Base-by-base conservation (phyloP, 2,888 invertebrate genomes). In the Brachyptera putata region DNA sequence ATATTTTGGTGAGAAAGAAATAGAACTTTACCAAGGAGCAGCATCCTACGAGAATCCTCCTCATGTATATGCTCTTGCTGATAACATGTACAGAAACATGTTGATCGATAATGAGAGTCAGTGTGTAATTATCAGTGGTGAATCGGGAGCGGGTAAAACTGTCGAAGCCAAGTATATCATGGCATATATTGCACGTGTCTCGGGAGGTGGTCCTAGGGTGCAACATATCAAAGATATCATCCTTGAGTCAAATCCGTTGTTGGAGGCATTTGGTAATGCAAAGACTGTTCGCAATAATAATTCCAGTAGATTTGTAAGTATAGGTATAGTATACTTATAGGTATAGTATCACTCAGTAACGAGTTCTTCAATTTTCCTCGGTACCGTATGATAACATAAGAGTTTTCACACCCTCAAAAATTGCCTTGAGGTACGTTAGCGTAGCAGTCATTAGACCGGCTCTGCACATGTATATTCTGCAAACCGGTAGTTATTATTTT, bases 81-180 rank as follows among this genome's bases (percentile, higher is more conserved):
- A 86, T 67, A 80, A 82, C 66, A 86, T 86, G 86, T 86, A 84
- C 71, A 75, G 85, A 64, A 85, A 86, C 70, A 84, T 86, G 84
- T 70, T 85, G 66, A 85, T 85, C 66, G 85, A 86, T 68, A 76
- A 76, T 66, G 86, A 86, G 70, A 83, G 80, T 66, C 86, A 86
- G 66, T 86, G 86, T 71, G 85, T 85, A 24, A 86, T 86, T 65
- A 86, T 86, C 68, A 83, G 84, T 69, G 85, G 85, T 1, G 85
- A 85, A 70, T 83, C 82, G 56, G 85, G 85, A 39, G 84, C 85
- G 14, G 85, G 85, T 7, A 85, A 85, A 70, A 85, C 85, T 0
- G 84, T 85, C 2, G 80, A 82, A 9, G 84, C 84, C 43, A 84
- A 83, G 70, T 83, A 79, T 70, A 84, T 85, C 67, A 85, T 85